These are phyloP conservation scores for Pandemis heparana DNA, from an alignment of 2,888 invertebrate genomes.

Conservation along the genomic window DNA sequence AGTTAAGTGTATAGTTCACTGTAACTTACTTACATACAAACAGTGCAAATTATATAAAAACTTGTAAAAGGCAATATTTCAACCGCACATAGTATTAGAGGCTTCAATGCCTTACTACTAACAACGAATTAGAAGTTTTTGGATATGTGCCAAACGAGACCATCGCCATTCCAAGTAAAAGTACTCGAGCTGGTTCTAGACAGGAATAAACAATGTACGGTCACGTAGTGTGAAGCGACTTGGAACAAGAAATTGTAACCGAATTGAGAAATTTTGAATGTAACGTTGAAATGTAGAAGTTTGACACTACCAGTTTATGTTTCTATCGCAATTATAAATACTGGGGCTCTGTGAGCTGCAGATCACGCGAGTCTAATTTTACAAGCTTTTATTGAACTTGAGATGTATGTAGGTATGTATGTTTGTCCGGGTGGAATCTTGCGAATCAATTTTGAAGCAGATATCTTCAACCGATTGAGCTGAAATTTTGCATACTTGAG, in stretches of 20 bases:
- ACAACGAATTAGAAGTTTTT: constrained; percentile 24
- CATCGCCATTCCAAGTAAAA: constrained; percentile 22
- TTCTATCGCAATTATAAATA: no score
- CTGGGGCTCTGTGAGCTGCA: no score
- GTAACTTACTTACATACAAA: no score
- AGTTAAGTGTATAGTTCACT: no score
- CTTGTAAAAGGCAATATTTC: background rate
- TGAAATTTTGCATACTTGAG: no score
- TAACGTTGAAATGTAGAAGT: constrained; percentile 11
- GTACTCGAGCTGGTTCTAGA: constrained; percentile 8
- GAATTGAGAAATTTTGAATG: constrained; percentile 9
- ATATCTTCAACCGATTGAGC: no score
- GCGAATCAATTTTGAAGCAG: no score
- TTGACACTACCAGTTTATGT: background rate
- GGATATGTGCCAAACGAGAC: constrained; percentile 33
- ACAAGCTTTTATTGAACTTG: no score
- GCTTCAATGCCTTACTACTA: constrained; percentile 4
- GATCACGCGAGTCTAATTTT: no score
- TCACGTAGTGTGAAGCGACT: constrained; percentile 29
- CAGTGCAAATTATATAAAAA: no score
- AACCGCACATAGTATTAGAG: background rate
- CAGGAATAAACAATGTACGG: constrained; percentile 18
- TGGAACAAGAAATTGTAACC: constrained; percentile 21
- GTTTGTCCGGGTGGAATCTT: no score
- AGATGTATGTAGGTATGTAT: no score